Evolutionary conservation across 1,140 invertebrate genomes (phyloP).

Genomic region (Neotoxoptera formosana): DNA sequence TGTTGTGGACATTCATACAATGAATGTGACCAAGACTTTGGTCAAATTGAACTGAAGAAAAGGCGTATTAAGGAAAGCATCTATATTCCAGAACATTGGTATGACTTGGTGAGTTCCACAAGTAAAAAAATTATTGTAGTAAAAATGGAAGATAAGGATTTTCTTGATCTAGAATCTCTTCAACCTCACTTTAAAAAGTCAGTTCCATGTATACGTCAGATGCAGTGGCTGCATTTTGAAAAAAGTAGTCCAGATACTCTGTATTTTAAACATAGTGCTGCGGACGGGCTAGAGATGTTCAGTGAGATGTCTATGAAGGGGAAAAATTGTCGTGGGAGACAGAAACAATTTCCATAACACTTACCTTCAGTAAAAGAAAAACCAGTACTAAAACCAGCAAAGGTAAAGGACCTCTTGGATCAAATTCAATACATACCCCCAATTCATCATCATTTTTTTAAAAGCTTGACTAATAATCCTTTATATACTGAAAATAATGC

Average conservation of each 20-base stretch:
- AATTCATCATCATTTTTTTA: constrained; percentile 35
- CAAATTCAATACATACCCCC: constrained; percentile 48
- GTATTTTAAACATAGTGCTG: constrained; percentile 55
- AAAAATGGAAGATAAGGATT: constrained; percentile 29
- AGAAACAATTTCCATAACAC: constrained; percentile 25
- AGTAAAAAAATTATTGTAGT: constrained; percentile 56
- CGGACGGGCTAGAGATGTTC: constrained; percentile 27
- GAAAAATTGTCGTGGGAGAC: neutral
- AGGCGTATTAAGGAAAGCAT: constrained; percentile 55
- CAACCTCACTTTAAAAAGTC: constrained; percentile 49
- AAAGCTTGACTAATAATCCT: constrained; percentile 61
- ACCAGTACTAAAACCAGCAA: constrained; percentile 37
- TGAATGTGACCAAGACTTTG: constrained; percentile 59
- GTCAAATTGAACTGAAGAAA: constrained; percentile 48
- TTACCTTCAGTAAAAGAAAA: constrained; percentile 19
- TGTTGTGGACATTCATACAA: constrained; percentile 59
- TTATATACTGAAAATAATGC: neutral
- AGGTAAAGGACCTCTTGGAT: constrained; percentile 54
- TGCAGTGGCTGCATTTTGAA: constrained; percentile 57
- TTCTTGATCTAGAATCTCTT: constrained; percentile 37
- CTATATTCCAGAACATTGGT: constrained; percentile 59
- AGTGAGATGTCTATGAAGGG: constrained; percentile 33
- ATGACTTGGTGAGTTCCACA: constrained; percentile 43
- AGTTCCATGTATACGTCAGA: constrained; percentile 16
- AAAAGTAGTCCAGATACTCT: constrained; percentile 55